Percentiles rank a stretch among this genome's conserved stretches.
These are phyloP conservation scores for Hymenochirus boettgeri DNA, from an alignment of 2,113 vertebrate species.

Conservation along the genomic window DNA sequence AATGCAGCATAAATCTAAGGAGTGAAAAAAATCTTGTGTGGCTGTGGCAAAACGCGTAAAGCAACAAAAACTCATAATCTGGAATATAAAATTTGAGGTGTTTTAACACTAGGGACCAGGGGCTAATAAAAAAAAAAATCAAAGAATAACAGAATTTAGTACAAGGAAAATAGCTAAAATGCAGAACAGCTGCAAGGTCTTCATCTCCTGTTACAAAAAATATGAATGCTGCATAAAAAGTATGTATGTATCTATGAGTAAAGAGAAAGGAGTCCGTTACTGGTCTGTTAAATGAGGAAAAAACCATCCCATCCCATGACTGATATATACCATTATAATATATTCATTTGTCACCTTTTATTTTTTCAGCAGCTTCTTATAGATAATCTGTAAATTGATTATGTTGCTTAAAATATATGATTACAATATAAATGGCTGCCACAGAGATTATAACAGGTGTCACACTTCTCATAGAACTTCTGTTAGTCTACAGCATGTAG, in stretches of 20 bases:
- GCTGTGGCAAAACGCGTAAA: neutral
- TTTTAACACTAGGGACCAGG: conserved; percentile 5
- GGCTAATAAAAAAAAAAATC: conserved; percentile 18
- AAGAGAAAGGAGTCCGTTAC: too few species aligned
- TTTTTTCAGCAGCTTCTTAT: too few species aligned
- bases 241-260: neutral
- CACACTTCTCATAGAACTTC: too few species aligned
- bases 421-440: too few species aligned
- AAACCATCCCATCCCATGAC: too few species aligned
- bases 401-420: too few species aligned
- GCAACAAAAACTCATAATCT: conserved; percentile 2
- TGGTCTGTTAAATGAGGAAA: too few species aligned
- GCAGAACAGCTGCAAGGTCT: conserved; percentile 41
- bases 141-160: conserved; percentile 24
- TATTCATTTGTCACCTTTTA: too few species aligned
- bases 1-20: neutral
- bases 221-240: neutral
- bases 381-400: too few species aligned
- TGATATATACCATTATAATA: too few species aligned
- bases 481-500: too few species aligned
- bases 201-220: conserved; percentile 46
- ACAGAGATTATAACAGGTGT: too few species aligned
- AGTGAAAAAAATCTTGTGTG: neutral
- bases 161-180: conserved; percentile 25
- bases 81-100: conserved; percentile 9